Evolutionary conservation across 2,888 invertebrate species (phyloP).

Genomic region (Ophioninae sp.): DNA sequence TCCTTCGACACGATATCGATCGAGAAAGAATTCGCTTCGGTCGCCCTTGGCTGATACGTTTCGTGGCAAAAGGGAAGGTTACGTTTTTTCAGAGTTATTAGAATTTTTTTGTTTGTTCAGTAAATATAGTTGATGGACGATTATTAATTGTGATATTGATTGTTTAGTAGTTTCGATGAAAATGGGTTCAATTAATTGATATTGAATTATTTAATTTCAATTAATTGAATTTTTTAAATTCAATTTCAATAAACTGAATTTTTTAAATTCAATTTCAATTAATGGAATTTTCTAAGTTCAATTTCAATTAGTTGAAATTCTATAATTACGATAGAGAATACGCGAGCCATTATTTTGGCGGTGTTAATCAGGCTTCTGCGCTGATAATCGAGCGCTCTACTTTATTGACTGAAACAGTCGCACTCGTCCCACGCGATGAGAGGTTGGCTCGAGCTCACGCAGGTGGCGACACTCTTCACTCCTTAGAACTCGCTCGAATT

Average conservation of each 20-base stretch:
- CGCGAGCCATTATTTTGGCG: slow-evolving; percentile 38
- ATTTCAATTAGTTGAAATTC: too few species aligned
- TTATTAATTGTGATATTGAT: too few species aligned
- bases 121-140: neutral
- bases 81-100: neutral
- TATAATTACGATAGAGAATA: neutral
- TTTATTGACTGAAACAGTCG: slow-evolving; percentile 51
- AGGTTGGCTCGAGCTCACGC: slow-evolving; percentile 22
- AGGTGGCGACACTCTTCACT: slow-evolving; percentile 61
- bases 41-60: neutral
- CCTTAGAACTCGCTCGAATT: neutral
- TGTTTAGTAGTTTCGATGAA: too few species aligned
- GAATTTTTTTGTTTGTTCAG: neutral
- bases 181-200: neutral
- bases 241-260: too few species aligned
- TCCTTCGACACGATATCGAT: slow-evolving; percentile 50
- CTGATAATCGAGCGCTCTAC: slow-evolving; percentile 37
- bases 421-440: slow-evolving; percentile 20
- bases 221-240: neutral
- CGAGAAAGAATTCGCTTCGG: slow-evolving; percentile 1
- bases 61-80: neutral
- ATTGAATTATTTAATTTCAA: too few species aligned
- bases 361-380: slow-evolving; percentile 62
- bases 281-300: too few species aligned
- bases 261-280: too few species aligned